Evolutionary conservation across 2,113 vertebrate species (phyloP).

Genomic region (Ondatra zibethicus): DNA sequence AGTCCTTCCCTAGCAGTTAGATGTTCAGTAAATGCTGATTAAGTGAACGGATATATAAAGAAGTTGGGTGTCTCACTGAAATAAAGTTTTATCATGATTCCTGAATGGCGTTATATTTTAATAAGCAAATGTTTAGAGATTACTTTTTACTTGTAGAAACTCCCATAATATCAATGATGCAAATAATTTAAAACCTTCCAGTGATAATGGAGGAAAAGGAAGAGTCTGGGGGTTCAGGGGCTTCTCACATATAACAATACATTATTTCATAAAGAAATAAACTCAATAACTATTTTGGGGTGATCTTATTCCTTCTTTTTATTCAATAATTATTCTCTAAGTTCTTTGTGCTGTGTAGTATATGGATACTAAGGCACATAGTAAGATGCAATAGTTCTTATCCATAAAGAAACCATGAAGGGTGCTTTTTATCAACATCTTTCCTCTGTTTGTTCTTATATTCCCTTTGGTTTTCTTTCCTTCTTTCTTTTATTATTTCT

Average conservation of each 20-base stretch:
- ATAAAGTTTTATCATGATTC: not conserved
- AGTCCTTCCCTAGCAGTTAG: not conserved
- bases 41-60: not conserved
- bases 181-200: not conserved
- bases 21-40: not conserved
- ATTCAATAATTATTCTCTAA: not conserved
- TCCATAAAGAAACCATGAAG: not conserved
- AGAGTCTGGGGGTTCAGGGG: too few relatives aligned
- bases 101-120: not conserved
- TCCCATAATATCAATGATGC: not conserved
- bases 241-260: not conserved
- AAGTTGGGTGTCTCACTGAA: not conserved
- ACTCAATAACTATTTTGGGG: not conserved
- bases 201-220: not conserved
- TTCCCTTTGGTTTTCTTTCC: not conserved
- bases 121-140: conserved; percentile 5
- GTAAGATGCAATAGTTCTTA: not conserved
- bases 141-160: not conserved
- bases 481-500: not conserved
- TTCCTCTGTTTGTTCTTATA: not conserved
- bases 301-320: not conserved
- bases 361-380: not conserved
- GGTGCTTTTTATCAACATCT: not conserved
- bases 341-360: not conserved
- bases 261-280: not conserved